Conservation (phyloP, 2,888 invertebrate genomes). For the Tineola bisselliella region DNA sequence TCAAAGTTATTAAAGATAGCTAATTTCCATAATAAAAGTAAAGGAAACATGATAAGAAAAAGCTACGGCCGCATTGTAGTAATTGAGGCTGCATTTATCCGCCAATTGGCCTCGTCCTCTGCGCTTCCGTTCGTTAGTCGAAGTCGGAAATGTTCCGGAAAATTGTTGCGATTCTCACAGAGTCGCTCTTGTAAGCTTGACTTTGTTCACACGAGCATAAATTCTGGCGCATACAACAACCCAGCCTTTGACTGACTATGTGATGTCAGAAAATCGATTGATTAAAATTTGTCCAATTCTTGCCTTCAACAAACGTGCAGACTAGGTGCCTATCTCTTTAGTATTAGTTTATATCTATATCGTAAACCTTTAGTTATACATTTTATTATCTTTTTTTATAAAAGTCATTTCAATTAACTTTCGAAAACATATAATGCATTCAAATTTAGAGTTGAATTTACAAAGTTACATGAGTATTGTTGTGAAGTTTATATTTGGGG, state of each 20-base stretch:
- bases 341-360: neutral
- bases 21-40: conserved; percentile 28
- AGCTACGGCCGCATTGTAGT: conserved; percentile 52
- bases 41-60: conserved; percentile 45
- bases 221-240: conserved; percentile 7
- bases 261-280: conserved; percentile 5
- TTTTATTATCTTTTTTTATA: no score
- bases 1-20: conserved; percentile 3
- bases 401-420: no score
- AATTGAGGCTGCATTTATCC: conserved; percentile 60
- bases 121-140: conserved; percentile 61
- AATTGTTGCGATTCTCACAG: conserved; percentile 54
- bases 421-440: neutral
- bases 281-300: neutral
- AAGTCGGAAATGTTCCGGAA: conserved; percentile 56
- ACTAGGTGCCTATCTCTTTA: neutral
- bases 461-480: neutral
- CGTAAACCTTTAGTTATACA: no score
- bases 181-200: conserved; percentile 25
- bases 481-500: neutral
- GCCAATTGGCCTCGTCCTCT: conserved; percentile 58
- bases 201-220: conserved; percentile 13
- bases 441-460: neutral
- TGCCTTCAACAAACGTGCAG: neutral
- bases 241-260: neutral